Evolutionary conservation across 92 coral and sea anemone genomes (phyloP), one percentile per base, ranked within the genome.

Genomic region (Paragorgia papillata): DNA sequence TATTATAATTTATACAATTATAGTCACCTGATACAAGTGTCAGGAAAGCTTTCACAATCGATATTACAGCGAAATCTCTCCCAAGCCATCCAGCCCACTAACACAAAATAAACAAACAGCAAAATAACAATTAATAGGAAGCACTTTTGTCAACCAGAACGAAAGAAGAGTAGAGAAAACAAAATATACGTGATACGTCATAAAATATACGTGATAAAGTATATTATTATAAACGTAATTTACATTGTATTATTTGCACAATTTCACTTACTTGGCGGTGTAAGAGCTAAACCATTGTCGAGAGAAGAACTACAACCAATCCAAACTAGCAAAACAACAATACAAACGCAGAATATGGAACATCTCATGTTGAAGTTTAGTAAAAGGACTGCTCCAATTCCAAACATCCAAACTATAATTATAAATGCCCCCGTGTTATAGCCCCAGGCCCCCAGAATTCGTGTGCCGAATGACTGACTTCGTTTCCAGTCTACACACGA

Each of bases 31-130:
- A 94, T 94, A 33, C 98, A 94, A 48, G 92, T 91, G 7, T 73
- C 89, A 24, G 98, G 95, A 51, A 88, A 96, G 31, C 89, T 85
- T 21, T 78, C 84, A 62, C 98, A 94, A 62, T 94, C 94, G 13
- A 80, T 78, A 87, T 94, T 89, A 55, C 98, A 94, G 51, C 98
- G 97, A 79, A 91, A 94, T 68, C 97, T 89, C 64, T 94, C 98
- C 98, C 98, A 94, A n/a, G 81, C 90, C 98, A 94, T 94, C 98
- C 98, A 94, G 6, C 98, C 98, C 98, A 94, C 98, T 94, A 43
- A n/a, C n/a, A n/a, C n/a, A n/a, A 54, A 57, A 59, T 18, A 6
- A 25, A 7, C 29, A 7, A 57, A 57, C 13, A 10, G 29, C 27
- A 57, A 57, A 57, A 57, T 57, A 24, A 29, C 27, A 21, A 57